Conservation (phyloP, 2,888 invertebrate species). For the Heliconius sara region DNA sequence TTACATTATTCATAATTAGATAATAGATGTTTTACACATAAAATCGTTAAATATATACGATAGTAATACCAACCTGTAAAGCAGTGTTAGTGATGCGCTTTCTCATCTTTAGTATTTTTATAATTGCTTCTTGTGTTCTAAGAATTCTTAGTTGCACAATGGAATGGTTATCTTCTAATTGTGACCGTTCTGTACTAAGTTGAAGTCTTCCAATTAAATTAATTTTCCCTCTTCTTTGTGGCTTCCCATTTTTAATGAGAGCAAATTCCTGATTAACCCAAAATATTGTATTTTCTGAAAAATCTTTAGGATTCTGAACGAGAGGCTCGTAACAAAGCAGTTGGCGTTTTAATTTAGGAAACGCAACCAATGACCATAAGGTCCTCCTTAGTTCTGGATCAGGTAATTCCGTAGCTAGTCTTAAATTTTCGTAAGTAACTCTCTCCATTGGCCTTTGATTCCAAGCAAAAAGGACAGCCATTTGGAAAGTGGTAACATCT, state of each 20-base stretch:
- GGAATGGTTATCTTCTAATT: conserved; percentile 99
- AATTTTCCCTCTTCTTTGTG: conserved; percentile 97
- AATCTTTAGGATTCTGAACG: conserved; percentile 95
- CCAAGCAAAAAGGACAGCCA: conserved; percentile 99
- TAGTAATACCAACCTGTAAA: conserved; percentile 86
- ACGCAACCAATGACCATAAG: conserved; percentile 97
- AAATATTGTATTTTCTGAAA: conserved; percentile 95
- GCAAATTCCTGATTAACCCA: conserved; percentile 99
- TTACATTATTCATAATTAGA: neutral
- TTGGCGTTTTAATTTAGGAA: conserved; percentile 97
- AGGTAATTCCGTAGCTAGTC: conserved; percentile 97
- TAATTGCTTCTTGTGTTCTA: conserved; percentile 97
- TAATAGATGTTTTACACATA: neutral
- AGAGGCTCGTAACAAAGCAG: conserved; percentile 91
- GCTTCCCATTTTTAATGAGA: conserved; percentile 95
- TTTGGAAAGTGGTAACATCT: conserved; percentile 99
- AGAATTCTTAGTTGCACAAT: conserved; percentile 98
- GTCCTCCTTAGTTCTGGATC: conserved; percentile 97
- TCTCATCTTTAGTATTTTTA: conserved; percentile 99
- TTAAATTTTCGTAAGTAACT: conserved; percentile 97
- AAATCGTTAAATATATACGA: neutral
- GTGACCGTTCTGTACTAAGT: conserved; percentile 96
- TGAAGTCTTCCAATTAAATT: conserved; percentile 98
- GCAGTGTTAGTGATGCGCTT: conserved; percentile 97
- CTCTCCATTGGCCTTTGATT: conserved; percentile 97